A percentile compares a stretch with the other conserved stretches of the same genome.
Evolutionary conservation across 2,113 vertebrate genomes (phyloP).

Genomic region (Podocnemis expansa): DNA sequence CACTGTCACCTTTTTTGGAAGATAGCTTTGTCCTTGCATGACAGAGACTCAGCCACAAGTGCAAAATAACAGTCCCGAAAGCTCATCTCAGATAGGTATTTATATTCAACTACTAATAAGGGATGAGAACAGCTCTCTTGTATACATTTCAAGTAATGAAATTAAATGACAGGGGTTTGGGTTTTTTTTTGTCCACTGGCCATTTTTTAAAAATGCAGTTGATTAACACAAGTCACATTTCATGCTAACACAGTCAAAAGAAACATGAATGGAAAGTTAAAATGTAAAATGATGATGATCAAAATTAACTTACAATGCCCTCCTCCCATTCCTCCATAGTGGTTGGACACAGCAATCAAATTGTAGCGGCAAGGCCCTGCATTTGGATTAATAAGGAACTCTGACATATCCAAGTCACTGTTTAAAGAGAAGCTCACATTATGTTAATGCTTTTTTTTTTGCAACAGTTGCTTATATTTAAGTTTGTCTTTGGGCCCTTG

Average conservation of each 20-base stretch:
- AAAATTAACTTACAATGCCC: conserved; percentile 92
- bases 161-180: not conserved
- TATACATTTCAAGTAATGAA: not conserved
- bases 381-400: conserved; percentile 98
- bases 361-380: conserved; percentile 94
- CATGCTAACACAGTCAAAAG: not conserved
- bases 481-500: not conserved
- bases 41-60: not conserved
- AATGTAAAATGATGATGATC: not conserved
- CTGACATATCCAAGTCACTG: conserved; percentile 98
- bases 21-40: not conserved
- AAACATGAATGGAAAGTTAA: not conserved
- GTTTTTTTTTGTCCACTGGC: not conserved
- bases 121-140: not conserved
- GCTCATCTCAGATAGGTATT: not conserved
- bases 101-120: not conserved
- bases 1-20: not conserved
- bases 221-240: not conserved
- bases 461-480: conserved; percentile 6
- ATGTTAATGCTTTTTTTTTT: conserved; percentile 24
- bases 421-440: conserved; percentile 61
- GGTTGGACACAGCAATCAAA: conserved; percentile 98
- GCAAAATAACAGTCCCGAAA: not conserved
- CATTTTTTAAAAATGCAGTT: not conserved
- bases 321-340: conserved; percentile 99